phyloP scores from a whole-genome alignment of 2,113 vertebrate species.

The Urocolius indicus region DNA sequence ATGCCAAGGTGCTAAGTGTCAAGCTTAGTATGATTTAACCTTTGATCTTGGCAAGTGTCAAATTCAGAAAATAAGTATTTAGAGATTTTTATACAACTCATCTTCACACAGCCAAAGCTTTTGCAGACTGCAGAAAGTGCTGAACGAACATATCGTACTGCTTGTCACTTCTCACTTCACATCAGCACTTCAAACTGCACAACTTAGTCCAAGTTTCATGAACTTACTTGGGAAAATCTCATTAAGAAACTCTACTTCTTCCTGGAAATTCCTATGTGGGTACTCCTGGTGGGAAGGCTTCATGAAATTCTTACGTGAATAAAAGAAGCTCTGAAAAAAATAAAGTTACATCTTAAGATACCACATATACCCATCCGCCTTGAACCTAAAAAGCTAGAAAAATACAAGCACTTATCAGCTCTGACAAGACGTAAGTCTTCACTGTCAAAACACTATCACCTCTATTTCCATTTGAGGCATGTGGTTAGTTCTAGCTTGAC shows the following conservation, averaged over 20 bases:
- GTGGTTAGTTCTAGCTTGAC: neutral
- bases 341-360: neutral
- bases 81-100: neutral
- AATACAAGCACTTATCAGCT: neutral
- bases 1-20: neutral
- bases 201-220: neutral
- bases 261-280: conserved; percentile 99
- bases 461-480: neutral
- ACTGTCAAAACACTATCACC: neutral
- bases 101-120: neutral
- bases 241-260: conserved; percentile 98
- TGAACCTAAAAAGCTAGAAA: neutral
- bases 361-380: neutral
- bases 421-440: neutral
- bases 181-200: neutral
- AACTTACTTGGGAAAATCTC: conserved; percentile 97
- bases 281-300: conserved; percentile 99
- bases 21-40: neutral
- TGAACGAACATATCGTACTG: rapidly evolving
- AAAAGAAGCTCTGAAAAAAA: conserved; percentile 94
- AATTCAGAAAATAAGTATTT: neutral
- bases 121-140: neutral
- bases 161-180: neutral
- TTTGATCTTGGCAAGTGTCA: neutral
- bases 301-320: conserved; percentile 99